phyloP scores from a whole-genome alignment of 1,140 invertebrate species.

The Homarus americanus region DNA sequence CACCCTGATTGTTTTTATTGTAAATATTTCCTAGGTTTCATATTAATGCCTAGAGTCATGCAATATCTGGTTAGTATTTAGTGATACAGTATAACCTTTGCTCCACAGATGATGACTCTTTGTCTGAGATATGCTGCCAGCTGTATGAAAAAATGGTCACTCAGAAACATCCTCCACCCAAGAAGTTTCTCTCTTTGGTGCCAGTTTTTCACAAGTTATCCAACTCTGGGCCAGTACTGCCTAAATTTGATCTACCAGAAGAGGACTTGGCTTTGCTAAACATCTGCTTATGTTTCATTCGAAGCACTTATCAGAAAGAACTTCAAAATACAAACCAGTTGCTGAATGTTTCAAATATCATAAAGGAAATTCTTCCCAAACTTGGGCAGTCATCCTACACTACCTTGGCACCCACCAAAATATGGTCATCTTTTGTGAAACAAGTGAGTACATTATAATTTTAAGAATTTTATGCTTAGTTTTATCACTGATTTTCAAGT shows the following conservation, averaged over 20 bases:
- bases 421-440: slow-evolving; percentile 40
- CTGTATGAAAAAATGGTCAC: slow-evolving; percentile 35
- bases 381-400: background rate
- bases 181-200: slow-evolving; percentile 9
- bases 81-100: no score
- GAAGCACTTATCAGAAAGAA: slow-evolving; percentile 15
- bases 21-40: no score
- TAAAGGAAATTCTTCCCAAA: background rate
- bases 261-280: slow-evolving; percentile 27
- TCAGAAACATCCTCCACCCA: background rate
- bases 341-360: slow-evolving; percentile 4
- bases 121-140: slow-evolving; percentile 10
- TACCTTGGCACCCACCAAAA: slow-evolving; percentile 11
- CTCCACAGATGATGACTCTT: slow-evolving; percentile 2
- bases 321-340: background rate
- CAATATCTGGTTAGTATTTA: no score
- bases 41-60: no score
- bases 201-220: slow-evolving; percentile 27
- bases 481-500: background rate
- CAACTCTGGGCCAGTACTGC: background rate
- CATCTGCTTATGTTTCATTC: slow-evolving; percentile 38
- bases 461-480: background rate
- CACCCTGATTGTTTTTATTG: no score
- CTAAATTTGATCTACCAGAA: slow-evolving; percentile 28
- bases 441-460: background rate